These are phyloP conservation scores for Halictus ligatus DNA, from an alignment of 2,888 invertebrate species.

Conservation along the genomic window DNA sequence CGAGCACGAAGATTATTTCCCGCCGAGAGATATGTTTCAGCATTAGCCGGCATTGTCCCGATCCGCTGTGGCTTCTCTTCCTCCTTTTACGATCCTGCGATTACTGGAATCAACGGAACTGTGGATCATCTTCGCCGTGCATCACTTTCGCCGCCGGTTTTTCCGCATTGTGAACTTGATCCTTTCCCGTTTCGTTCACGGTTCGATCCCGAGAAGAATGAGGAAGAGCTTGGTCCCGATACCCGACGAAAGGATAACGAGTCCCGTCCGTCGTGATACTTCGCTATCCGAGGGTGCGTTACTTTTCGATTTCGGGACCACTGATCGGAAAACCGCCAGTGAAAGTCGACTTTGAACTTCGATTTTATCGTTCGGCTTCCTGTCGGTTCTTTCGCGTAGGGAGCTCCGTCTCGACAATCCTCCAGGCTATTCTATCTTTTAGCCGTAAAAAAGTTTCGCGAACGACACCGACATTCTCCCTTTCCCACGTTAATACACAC, in stretches of 20 bases:
- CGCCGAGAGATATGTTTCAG: neutral
- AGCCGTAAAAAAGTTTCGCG: neutral
- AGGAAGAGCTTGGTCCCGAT: neutral
- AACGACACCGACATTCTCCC: slow-evolving; percentile 11
- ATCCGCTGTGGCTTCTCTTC: slow-evolving; percentile 33
- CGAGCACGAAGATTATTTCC: too few relatives aligned
- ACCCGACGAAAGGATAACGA: neutral
- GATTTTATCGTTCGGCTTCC: slow-evolving; percentile 1
- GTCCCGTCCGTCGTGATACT: neutral
- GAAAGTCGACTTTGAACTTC: slow-evolving; percentile 36
- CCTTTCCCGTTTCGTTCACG: slow-evolving; percentile 3
- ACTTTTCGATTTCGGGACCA: slow-evolving; percentile 5
- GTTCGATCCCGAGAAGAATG: neutral
- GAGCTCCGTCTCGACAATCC: neutral
- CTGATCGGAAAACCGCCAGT: slow-evolving; percentile 11
- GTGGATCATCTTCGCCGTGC: slow-evolving; percentile 26
- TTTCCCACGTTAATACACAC: neutral
- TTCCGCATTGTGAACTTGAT: slow-evolving; percentile 19
- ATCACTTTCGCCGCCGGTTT: slow-evolving; percentile 58
- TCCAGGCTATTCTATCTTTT: neutral
- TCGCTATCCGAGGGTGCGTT: neutral
- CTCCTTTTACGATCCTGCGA: slow-evolving; percentile 49
- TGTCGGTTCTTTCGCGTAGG: neutral
- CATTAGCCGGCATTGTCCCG: neutral
- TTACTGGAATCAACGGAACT: slow-evolving; percentile 30